These are phyloP conservation scores for Fukomys damarensis DNA, from an alignment of 2,113 vertebrate species.

Conservation along the genomic window DNA sequence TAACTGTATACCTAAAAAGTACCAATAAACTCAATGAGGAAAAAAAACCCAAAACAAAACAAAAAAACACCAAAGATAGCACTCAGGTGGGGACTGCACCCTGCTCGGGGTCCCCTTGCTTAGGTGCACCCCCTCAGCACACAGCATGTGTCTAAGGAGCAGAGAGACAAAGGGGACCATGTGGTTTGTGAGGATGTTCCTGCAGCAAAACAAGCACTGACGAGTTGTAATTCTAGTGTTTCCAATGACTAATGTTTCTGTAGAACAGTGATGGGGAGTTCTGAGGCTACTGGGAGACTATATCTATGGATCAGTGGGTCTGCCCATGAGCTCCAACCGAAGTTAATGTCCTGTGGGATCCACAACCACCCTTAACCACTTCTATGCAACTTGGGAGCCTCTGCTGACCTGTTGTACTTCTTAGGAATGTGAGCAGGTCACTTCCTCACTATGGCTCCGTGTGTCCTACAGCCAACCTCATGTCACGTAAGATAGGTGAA, in stretches of 20 bases:
- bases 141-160: neutral
- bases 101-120: neutral
- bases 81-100: neutral
- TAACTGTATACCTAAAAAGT: too few species aligned
- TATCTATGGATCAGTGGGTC: neutral
- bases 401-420: neutral
- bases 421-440: neutral
- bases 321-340: neutral
- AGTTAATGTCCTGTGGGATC: neutral
- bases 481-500: neutral
- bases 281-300: neutral
- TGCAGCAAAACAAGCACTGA: neutral
- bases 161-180: too few species aligned
- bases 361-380: neutral
- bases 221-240: too few species aligned
- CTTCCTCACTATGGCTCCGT: neutral
- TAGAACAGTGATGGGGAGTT: neutral
- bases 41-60: too few species aligned
- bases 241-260: neutral
- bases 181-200: neutral
- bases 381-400: neutral
- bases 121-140: neutral
- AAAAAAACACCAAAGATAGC: neutral
- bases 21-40: too few species aligned
- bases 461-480: rapidly evolving